Evolutionary conservation across 2,113 vertebrate species (phyloP), one percentile per base, ranked within the genome.

Genomic region (Siniperca chuatsi): DNA sequence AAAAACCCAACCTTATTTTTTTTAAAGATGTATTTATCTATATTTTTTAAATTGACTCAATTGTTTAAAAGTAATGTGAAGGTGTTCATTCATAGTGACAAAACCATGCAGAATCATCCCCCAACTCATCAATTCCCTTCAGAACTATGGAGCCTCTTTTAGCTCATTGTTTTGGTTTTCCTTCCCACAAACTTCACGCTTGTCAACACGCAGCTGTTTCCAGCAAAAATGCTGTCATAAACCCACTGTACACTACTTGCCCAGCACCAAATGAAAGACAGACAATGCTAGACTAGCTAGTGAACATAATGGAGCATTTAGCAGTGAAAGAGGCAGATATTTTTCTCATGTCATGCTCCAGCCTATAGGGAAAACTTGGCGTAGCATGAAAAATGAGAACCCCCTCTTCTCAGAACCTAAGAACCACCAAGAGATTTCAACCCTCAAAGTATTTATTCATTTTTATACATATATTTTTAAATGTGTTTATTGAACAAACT

Each of bases 331-430:
- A 76, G 46, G 44, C 12, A 70, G 42, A 61, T 60, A n/a, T 37
- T 37, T 70, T 61, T 61, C 33, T 61, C 37, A 71, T 62, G 23
- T 21, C 25, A 21, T 54, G 23, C 33, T 25, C 46, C 7, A 4
- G 67, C 57, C 67, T 72, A 42, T 60, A 29, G 57, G 42, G 67
- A 57, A 64, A 80, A 80, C 67, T 44, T 80, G 33, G 33, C 16
- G 0, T 5, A 7, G 54, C 65, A 62, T 80, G 67, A 71, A 40
- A 70, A 80, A 80, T 64, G 33, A 71, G 46, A 42, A 33, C 40
- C 16, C 44, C 52, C 52, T 78, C 64, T 68, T 58, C 4, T 54
- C 23, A 66, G 72, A 37, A n/a, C 9, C 25, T 42, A 21, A 62
- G 16, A 62, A 60, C 20, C 23, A 52, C n/a, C 25, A 52, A 21